Evolutionary conservation across 2,113 vertebrate species (phyloP).

Genomic region (Isichthys henryi): DNA sequence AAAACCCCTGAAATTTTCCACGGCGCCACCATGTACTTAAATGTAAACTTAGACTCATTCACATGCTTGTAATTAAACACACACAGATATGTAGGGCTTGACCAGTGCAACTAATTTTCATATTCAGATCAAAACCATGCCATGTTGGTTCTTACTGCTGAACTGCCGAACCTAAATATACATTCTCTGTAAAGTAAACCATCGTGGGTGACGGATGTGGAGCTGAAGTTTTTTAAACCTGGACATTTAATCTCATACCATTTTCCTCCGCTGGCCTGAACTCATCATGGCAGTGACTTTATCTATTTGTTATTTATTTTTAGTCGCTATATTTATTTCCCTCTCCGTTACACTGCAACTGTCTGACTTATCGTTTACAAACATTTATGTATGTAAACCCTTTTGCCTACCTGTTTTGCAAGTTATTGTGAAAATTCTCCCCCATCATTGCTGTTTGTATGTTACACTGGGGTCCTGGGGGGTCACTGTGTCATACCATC

Average conservation of each 20-base stretch:
- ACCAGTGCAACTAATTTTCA: constrained; percentile 27
- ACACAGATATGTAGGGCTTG: constrained; percentile 3
- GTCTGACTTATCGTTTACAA: not conserved
- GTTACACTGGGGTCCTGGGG: not conserved
- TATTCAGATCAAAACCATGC: not conserved
- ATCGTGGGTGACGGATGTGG: not conserved
- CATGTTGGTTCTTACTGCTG: not conserved
- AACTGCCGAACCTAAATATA: not conserved
- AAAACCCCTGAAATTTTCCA: constrained; percentile 25
- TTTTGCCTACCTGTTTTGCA: not conserved
- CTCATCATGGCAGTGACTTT: not conserved
- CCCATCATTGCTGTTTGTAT: not conserved
- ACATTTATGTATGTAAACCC: not conserved
- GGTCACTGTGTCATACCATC: not conserved
- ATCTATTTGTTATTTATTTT: not conserved
- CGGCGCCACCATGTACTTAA: constrained; percentile 12
- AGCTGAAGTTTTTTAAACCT: not conserved
- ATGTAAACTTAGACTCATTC: constrained; percentile 24
- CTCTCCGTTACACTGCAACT: not conserved
- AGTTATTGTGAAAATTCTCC: not conserved
- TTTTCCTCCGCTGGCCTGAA: not conserved
- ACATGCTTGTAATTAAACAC: constrained; percentile 36
- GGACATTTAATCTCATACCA: not conserved
- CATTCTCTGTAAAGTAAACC: not conserved
- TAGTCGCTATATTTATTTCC: not conserved